Base-by-base conservation (phyloP, 2,888 invertebrate genomes). In the Leucoma salicis region DNA sequence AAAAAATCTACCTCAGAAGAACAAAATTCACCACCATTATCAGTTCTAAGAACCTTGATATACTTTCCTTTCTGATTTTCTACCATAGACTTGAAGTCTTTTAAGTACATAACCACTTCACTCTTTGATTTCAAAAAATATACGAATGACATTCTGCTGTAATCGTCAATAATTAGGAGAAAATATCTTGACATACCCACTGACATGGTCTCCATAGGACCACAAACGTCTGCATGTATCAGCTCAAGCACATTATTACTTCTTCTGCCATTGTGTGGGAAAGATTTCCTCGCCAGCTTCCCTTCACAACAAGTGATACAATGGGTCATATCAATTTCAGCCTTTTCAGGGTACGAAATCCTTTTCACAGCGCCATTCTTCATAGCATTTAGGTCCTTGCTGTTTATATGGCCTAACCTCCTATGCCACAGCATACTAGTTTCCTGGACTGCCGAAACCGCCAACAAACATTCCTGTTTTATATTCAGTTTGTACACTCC, bases 371-470 rank as follows among this genome's bases (percentile, higher is more conserved):
- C 49, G 7, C 56, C 55, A 39, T 50, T 32, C 11, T 27, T 58
- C 56, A 62, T 57, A 6, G 27, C 32, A 10, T 55, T 50, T 31
- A 46, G 31, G 27, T 46, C 29, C 1, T 32, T 46, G n/a, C 38
- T 55, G 24, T 57, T 60, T 1, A 57, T 35, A 29, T 57, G 60
- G 1, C 50, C 57, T 14, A 52, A 14, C 24, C 55, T 35, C 24
- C 52, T 31, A 29, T 56, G 57, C 59, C 59, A 57, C 3, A 42
- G 15, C 4, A 31, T 24, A 27, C 39, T 27, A 11, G 39, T 13
- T n/a, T n/a, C n/a, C n/a, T n/a, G n/a, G n/a, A n/a, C n/a, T 6
- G 25, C 31, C 14, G 14, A 14, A 10, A 14, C 14, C 15, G 31
- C 31, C 14, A 31, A 2, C 31, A 31, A 14, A 31, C 31, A 5